Evolutionary conservation across 2,113 vertebrate species (phyloP).

Genomic region (Dolichotis patagonum): DNA sequence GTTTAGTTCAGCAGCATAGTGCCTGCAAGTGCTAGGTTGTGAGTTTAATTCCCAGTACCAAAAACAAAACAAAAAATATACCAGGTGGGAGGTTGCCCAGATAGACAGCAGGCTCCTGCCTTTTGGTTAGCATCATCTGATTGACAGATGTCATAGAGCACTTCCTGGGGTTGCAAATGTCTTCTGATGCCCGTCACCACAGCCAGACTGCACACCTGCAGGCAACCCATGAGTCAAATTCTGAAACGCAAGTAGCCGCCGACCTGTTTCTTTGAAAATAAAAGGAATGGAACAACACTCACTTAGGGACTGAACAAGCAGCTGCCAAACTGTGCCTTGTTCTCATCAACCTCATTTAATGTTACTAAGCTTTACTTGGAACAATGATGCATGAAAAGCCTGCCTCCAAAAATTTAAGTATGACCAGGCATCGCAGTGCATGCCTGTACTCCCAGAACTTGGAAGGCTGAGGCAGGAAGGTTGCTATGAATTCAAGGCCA

Average conservation of each 20-base stretch:
- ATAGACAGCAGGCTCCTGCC: too few species aligned
- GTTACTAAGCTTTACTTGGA: background rate
- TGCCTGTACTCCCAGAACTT: background rate
- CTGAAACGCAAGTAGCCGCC: background rate
- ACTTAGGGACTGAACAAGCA: background rate
- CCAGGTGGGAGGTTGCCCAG: too few species aligned
- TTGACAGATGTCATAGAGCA: too few species aligned
- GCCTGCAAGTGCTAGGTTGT: too few species aligned
- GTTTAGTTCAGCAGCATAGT: too few species aligned
- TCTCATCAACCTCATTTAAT: background rate
- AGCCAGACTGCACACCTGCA: background rate
- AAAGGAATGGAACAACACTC: background rate
- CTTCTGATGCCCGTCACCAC: background rate
- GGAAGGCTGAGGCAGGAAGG: background rate
- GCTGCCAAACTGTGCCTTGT: background rate
- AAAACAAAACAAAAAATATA: too few species aligned
- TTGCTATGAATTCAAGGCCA: background rate
- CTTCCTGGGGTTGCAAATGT: too few species aligned
- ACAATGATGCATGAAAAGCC: background rate
- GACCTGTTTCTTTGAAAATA: constrained; percentile 6
- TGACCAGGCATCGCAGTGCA: background rate
- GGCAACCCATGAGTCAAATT: background rate
- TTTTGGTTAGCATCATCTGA: too few species aligned
- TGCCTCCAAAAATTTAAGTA: background rate
- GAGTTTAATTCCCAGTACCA: too few species aligned